Percentiles rank a stretch among this genome's conserved stretches.
These are phyloP conservation scores for Heterodera carotae DNA, from an alignment of 1,140 invertebrate genomes.

Conservation along the genomic window DNA sequence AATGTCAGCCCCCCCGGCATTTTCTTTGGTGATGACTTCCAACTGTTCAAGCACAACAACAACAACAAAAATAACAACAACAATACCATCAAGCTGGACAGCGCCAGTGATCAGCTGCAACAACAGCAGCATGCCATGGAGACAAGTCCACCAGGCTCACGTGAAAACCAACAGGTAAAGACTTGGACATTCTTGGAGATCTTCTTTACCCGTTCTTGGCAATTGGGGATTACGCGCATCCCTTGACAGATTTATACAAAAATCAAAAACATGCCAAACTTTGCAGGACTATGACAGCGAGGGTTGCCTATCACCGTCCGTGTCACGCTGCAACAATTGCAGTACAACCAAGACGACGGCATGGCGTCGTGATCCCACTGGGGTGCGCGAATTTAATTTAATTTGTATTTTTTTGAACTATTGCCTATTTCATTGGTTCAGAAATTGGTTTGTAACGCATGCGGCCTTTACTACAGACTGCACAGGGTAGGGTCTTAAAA, in stretches of 20 bases:
- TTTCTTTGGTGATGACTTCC: background rate
- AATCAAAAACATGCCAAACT: background rate
- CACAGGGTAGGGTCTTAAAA: too few species aligned
- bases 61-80: background rate
- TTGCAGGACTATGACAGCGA: conserved; percentile 12
- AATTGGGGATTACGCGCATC: too few species aligned
- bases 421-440: conserved; percentile 24
- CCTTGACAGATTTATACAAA: too few species aligned
- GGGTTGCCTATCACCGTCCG: conserved; percentile 13
- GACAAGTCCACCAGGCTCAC: background rate
- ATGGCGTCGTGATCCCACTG: conserved; percentile 56
- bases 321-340: conserved; percentile 58
- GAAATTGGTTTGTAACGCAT: conserved; percentile 62
- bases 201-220: too few species aligned
- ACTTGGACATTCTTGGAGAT: too few species aligned
- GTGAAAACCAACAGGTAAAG: conserved; percentile 5
- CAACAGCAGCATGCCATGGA: background rate
- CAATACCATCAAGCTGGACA: background rate
- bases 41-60: background rate
- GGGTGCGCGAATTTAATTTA: background rate
- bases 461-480: conserved; percentile 61
- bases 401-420: background rate
- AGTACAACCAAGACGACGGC: conserved; percentile 64
- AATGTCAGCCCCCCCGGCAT: background rate
- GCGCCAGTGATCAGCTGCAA: background rate